phyloP scores from a whole-genome alignment of 2,888 invertebrate species.

The Agrilus biguttatus region DNA sequence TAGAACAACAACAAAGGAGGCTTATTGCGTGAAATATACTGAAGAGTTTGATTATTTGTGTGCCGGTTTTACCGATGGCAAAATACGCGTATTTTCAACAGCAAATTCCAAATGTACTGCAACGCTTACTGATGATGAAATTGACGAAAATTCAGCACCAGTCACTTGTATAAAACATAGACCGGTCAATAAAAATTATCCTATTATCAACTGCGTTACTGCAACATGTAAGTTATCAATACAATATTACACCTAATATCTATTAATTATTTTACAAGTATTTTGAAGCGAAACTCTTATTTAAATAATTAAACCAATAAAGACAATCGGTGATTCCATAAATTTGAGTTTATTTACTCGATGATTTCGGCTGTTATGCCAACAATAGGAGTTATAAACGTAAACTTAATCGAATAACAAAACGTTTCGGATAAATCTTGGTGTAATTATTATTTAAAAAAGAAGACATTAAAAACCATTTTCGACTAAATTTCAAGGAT shows the following conservation, averaged over 20 bases:
- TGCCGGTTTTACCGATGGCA: constrained; percentile 45
- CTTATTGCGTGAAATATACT: constrained; percentile 45
- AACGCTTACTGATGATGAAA: constrained; percentile 40
- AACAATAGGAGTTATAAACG: too few relatives aligned
- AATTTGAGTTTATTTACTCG: too few relatives aligned
- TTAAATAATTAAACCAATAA: too few relatives aligned
- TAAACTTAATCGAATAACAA: too few relatives aligned
- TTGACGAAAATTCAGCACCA: constrained; percentile 37
- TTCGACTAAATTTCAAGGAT: too few relatives aligned
- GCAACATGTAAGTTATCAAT: constrained; percentile 38
- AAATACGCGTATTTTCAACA: constrained; percentile 39
- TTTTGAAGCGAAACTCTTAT: too few relatives aligned
- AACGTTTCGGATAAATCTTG: too few relatives aligned
- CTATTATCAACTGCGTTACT: constrained; percentile 41
- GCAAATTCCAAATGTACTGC: constrained; percentile 34
- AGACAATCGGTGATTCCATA: too few relatives aligned
- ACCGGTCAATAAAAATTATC: constrained; percentile 41
- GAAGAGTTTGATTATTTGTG: constrained; percentile 44
- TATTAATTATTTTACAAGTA: too few relatives aligned
- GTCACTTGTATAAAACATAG: constrained; percentile 47
- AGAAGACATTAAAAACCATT: too few relatives aligned
- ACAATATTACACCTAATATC: not conserved
- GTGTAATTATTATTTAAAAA: too few relatives aligned
- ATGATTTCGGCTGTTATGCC: too few relatives aligned
- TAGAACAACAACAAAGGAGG: constrained; percentile 38